Conservation (phyloP, 2,888 invertebrate species). For the Lissonota sp. region DNA sequence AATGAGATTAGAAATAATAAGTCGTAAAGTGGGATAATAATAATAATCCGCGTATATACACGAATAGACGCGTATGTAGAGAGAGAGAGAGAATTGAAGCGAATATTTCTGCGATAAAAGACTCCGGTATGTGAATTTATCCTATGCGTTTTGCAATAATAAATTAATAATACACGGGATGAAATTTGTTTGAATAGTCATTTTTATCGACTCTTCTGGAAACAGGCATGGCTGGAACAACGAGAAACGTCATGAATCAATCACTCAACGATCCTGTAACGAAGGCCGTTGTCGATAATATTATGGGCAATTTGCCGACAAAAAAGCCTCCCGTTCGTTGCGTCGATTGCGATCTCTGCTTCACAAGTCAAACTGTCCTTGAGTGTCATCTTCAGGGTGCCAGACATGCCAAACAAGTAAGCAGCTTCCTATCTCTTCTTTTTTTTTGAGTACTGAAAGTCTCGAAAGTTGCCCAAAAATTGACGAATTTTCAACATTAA, state of each 20-base stretch:
- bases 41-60: constrained; percentile 24
- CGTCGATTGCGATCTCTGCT: constrained; percentile 83
- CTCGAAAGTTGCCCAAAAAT: background rate
- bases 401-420: constrained; percentile 81
- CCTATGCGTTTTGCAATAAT: too few relatives aligned
- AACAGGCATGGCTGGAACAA: constrained; percentile 71
- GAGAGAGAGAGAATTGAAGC: background rate
- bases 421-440: background rate
- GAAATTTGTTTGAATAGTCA: background rate
- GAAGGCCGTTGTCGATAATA: constrained; percentile 84
- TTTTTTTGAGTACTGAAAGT: background rate
- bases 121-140: background rate
- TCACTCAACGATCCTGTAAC: constrained; percentile 83
- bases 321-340: constrained; percentile 83
- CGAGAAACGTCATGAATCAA: constrained; percentile 70
- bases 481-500: background rate
- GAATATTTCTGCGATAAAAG: background rate
- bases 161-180: too few relatives aligned
- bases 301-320: constrained; percentile 84
- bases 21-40: constrained; percentile 22
- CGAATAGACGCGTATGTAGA: constrained; percentile 4
- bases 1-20: constrained; percentile 19
- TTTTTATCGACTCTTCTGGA: background rate
- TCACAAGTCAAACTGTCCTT: constrained; percentile 84
- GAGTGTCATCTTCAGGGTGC: constrained; percentile 84